Evolutionary conservation across 2,888 invertebrate species (phyloP).

Genomic region (Priocnemis perturbator): DNA sequence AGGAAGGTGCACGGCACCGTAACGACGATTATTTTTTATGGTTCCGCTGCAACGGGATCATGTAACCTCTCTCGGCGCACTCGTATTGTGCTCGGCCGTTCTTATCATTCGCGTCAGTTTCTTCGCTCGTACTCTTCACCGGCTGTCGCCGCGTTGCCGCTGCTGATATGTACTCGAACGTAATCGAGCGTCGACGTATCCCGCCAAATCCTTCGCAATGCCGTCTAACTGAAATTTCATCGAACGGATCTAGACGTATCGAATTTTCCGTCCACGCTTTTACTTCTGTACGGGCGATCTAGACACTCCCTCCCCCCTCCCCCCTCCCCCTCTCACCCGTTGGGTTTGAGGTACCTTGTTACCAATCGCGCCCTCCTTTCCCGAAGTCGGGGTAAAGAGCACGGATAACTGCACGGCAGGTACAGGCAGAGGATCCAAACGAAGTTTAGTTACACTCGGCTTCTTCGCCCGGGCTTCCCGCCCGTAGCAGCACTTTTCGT

Average conservation of each 20-base stretch:
- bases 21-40: conserved; percentile 46
- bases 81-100: too few relatives aligned
- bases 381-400: conserved; percentile 10
- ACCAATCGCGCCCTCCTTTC: conserved; percentile 1
- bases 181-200: too few relatives aligned
- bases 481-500: conserved; percentile 9
- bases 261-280: too few relatives aligned
- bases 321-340: not conserved
- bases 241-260: too few relatives aligned
- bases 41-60: conserved; percentile 8
- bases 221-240: too few relatives aligned
- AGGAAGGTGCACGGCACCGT: conserved; percentile 31
- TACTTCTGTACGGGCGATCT: too few relatives aligned
- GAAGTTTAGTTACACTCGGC: conserved; percentile 27
- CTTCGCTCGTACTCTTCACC: too few relatives aligned
- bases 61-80: conserved; percentile 5
- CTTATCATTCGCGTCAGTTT: too few relatives aligned
- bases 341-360: not conserved
- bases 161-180: too few relatives aligned
- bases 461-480: conserved; percentile 15
- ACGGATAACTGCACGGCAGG: conserved; percentile 1
- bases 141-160: too few relatives aligned
- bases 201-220: too few relatives aligned
- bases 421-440: conserved; percentile 21
- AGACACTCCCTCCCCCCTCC: not conserved